Evolutionary conservation across 1,140 invertebrate genomes (phyloP), one percentile per base, ranked within the genome.

Genomic region (Cepaea nemoralis): DNA sequence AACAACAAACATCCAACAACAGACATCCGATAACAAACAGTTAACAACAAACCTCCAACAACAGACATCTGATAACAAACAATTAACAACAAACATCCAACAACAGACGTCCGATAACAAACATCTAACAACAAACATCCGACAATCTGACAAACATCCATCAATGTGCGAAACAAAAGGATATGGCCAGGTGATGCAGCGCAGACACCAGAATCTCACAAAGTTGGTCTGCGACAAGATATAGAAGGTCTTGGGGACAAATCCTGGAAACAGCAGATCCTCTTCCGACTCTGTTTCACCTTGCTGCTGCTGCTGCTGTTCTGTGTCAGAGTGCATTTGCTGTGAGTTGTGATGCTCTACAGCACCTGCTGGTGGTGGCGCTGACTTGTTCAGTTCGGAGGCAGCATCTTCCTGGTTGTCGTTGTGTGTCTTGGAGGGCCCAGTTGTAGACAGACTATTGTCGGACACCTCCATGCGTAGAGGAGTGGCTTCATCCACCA

Each of bases 151-250:
- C n/a, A n/a, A n/a, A n/a, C n/a, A n/a, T n/a, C n/a, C n/a, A n/a
- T n/a, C n/a, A n/a, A n/a, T n/a, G n/a, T n/a, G n/a, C n/a, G n/a
- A n/a, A 69, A 37, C 55, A 94, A 98, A 98, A 98, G 97, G 97
- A 98, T 98, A 98, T 98, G 97, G 97, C 95, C 98, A 99, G 69
- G 97, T 98, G 92, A 99, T 98, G 92, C 98, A 95, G 85, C 94
- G 94, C 84, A 99, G 94, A 93, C 97, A 98, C 95, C 95, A 96
- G 92, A 95, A 96, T 89, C 97, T 94, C 42, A 97, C 95, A 77
- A 94, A 92, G 80, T 96, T 96, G 55, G 93, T 95, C 91, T 99
- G 98, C 40, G 95, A 94, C 82, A 99, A 93, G 88, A 96, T 97
- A 85, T 94, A 94, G 81, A 99, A 88, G 19, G 87, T 87, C 66